phyloP scores from a whole-genome alignment of 2,797 vertebrate genomes.

The Sebastes melanostomus region DNA sequence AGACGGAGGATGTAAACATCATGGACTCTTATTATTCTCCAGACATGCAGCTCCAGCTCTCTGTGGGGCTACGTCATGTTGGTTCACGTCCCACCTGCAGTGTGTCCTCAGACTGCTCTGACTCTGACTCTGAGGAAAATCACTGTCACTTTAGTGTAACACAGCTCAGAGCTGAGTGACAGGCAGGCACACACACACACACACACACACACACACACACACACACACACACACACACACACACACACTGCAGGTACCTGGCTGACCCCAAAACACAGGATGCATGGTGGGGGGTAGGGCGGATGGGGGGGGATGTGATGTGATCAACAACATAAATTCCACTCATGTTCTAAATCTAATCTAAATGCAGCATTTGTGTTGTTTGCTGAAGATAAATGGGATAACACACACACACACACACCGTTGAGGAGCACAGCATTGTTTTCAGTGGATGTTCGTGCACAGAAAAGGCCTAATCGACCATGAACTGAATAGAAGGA shows the following conservation, averaged over 20 bases:
- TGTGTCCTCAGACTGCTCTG: constrained; percentile 40
- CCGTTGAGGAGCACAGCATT: constrained; percentile 5
- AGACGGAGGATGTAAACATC: constrained; percentile 49
- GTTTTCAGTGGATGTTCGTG: constrained; percentile 30
- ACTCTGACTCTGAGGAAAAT: constrained; percentile 18
- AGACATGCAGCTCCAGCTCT: not conserved
- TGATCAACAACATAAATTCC: constrained; percentile 28
- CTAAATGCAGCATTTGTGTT: not conserved
- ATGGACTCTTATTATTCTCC: not conserved
- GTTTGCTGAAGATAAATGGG: not conserved
- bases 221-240: not conserved
- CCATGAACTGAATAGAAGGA: not conserved
- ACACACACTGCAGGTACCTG: constrained; percentile 41
- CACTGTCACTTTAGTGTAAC: constrained; percentile 11
- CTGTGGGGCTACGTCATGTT: constrained; percentile 3
- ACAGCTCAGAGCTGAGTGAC: constrained; percentile 2
- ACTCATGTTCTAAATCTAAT: not conserved
- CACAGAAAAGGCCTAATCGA: constrained; percentile 22
- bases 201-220: not conserved
- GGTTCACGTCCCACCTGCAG: constrained; percentile 42
- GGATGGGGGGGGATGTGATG: not conserved
- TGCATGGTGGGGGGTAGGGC: not conserved
- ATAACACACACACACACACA: not conserved
- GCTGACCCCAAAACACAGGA: not conserved
- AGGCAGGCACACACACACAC: not conserved